Conservation (phyloP, 2,113 vertebrate species). For the Archilochus colubris region DNA sequence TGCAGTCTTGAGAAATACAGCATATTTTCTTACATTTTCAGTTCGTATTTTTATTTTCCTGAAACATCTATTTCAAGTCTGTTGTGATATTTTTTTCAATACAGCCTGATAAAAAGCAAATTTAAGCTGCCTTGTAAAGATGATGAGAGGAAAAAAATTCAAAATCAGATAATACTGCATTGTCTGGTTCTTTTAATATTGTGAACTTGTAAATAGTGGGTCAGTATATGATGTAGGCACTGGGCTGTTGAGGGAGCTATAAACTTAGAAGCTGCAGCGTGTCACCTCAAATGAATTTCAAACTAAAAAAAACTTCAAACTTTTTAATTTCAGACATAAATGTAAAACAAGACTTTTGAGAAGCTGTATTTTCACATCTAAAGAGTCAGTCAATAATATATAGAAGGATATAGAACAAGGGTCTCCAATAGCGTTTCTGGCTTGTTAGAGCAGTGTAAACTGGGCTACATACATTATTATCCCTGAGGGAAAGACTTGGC, state of each 20-base stretch:
- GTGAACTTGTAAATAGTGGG: background rate
- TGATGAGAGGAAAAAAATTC: background rate
- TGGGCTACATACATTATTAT: background rate
- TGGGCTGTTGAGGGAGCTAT: background rate
- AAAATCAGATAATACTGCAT: background rate
- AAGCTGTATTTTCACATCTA: no score
- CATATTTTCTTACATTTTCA: accelerated
- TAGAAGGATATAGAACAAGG: background rate
- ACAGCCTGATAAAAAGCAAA: background rate
- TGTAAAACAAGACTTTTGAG: background rate
- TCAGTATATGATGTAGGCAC: background rate
- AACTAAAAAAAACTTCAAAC: background rate
- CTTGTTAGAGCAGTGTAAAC: background rate
- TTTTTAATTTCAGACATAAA: background rate
- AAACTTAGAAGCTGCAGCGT: background rate
- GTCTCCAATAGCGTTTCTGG: background rate
- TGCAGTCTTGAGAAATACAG: background rate
- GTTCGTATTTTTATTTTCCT: no score
- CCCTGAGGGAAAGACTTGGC: background rate
- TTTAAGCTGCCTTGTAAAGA: background rate
- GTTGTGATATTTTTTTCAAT: background rate
- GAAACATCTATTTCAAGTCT: background rate
- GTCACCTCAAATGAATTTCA: background rate
- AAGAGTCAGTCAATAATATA: background rate
- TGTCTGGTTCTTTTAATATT: background rate